Evolutionary conservation across 2,888 invertebrate species (phyloP).

Genomic region (Plebejus argus): DNA sequence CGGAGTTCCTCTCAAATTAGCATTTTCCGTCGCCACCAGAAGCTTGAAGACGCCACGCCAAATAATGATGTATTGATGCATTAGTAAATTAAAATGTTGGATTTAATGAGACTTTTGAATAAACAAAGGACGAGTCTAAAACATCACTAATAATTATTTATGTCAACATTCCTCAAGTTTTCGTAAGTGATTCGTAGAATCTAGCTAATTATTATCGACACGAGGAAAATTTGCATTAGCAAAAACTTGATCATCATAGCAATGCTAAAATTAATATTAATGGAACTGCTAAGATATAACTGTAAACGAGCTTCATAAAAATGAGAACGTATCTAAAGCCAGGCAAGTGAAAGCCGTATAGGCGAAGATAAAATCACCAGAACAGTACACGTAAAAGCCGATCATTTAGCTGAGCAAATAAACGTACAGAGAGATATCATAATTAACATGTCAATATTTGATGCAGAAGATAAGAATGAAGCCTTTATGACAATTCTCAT

Average conservation of each 20-base stretch:
- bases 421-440: conserved; percentile 34
- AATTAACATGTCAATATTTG: conserved; percentile 24
- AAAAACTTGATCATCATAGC: not conserved
- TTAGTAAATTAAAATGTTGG: conserved; percentile 37
- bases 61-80: conserved; percentile 34
- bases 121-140: not conserved
- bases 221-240: not conserved
- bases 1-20: conserved; percentile 65
- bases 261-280: conserved; percentile 35
- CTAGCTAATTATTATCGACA: not conserved
- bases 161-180: not conserved
- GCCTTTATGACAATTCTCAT: not conserved
- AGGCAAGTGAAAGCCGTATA: conserved; percentile 57
- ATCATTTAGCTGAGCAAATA: conserved; percentile 12
- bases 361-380: conserved; percentile 50
- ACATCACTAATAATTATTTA: not conserved
- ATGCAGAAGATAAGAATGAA: conserved; percentile 18
- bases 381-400: conserved; percentile 9
- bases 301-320: conserved; percentile 31
- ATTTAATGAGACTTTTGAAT: not conserved
- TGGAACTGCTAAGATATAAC: not conserved
- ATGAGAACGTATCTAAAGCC: conserved; percentile 40
- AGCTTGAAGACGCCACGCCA: conserved; percentile 50
- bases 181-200: not conserved
- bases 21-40: conserved; percentile 72